Evolutionary conservation across 2,888 invertebrate species (phyloP), one percentile per base, ranked within the genome.

Genomic region (Himalopsyche japonica): DNA sequence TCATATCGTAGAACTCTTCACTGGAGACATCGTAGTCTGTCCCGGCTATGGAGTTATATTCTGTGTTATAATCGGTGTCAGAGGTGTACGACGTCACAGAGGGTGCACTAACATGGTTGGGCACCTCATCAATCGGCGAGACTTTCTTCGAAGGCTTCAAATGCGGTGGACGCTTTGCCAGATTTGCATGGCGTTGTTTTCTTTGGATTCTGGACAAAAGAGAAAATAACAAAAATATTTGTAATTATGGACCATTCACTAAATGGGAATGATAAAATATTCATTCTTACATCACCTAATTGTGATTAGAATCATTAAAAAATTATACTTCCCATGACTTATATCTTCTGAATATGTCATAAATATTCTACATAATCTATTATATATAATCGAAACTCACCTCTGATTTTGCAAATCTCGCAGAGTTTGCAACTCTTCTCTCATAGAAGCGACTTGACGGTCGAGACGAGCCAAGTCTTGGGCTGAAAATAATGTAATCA

Each of bases 1-100:
- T 90, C 0, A 92, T 91, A 64, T 92, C 92, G 86, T 91, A 92
- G 87, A 92, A 92, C 88, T 92, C 92, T 30, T 92, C 92, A 64
- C 92, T 92, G 88, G 92, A 92, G 89, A 91, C 88, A 49, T 92
- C 92, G 0, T 88, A 90, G 24, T 92, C 92, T 47, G 92, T 92
- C 6, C 91, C 92, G 43, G 82, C 43, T 1, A 84, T 84, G 4
- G 86, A 85, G 83, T 83, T 85, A 79, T 85, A 87, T 43, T 87
- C 87, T 5, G 84, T 83, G 80, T 70, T 81, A 81, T 83, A 83
- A 34, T 85, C 84, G 4, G 83, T 84, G 34, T 84, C 84, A 34
- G 79, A 84, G 30, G 84, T 43, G 64, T 82, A 80, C 10, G 82
- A 83, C 30, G 76, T 76, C 15, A 80, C 82, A 24, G 76, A n/a